Conservation (phyloP, 2,797 vertebrate species). For the Rhinella marina region DNA sequence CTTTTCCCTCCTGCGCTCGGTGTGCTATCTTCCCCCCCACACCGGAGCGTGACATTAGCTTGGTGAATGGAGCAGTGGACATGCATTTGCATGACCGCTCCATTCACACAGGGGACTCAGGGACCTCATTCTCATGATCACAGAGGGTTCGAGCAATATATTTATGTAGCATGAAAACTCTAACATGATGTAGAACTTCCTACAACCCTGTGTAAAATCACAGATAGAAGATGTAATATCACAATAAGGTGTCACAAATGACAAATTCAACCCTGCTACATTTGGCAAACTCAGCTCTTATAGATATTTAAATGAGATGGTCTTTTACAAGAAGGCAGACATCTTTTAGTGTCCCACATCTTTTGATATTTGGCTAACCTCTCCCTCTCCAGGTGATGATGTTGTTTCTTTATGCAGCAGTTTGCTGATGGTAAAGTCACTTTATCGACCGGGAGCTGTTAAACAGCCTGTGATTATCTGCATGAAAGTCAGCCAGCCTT, state of each 20-base stretch:
- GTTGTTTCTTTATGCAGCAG: constrained; percentile 35
- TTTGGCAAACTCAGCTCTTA: neutral
- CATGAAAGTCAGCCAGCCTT: constrained; percentile 57
- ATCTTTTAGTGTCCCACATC: neutral
- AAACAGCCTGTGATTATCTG: constrained; percentile 61
- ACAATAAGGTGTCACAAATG: neutral
- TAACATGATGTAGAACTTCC: neutral
- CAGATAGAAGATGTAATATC: neutral
- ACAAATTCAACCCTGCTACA: neutral
- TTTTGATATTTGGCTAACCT: constrained; percentile 21
- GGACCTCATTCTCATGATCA: no score
- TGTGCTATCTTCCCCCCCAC: no score
- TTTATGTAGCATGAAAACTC: neutral
- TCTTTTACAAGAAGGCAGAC: neutral
- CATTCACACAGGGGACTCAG: no score
- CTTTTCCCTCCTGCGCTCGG: no score
- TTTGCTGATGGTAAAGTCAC: constrained; percentile 55
- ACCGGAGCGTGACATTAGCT: no score
- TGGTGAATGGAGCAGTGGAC: no score
- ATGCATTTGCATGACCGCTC: no score
- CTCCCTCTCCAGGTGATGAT: constrained; percentile 34
- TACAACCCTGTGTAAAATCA: neutral
- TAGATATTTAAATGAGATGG: neutral
- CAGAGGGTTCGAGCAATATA: no score
- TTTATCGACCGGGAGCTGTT: constrained; percentile 61